A percentile compares a stretch with the other conserved stretches of the same genome.
Conservation (phyloP, 2,888 invertebrate species). For the Drosophila austrosaltans region DNA sequence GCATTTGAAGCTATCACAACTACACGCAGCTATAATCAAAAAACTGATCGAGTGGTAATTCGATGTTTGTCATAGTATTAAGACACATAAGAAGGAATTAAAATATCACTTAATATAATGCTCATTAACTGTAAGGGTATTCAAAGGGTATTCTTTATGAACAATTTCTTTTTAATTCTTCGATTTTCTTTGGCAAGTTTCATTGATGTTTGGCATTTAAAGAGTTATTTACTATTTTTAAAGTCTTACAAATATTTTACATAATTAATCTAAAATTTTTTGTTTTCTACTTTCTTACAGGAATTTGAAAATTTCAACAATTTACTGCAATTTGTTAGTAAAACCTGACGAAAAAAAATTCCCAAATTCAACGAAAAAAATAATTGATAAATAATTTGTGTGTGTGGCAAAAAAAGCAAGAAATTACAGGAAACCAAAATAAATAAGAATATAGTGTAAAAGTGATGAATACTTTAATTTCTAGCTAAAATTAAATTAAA, state of each 20-base stretch:
- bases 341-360: conserved; percentile 37
- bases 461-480: conserved; percentile 36
- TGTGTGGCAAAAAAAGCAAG: conserved; percentile 9
- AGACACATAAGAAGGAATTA: no score
- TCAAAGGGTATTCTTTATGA: no score
- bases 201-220: no score
- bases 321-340: conserved; percentile 67
- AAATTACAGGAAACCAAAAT: conserved; percentile 44
- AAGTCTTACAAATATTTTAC: not conserved
- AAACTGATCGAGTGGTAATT: no score
- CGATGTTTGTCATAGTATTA: no score
- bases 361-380: conserved; percentile 49
- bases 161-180: no score
- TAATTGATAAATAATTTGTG: conserved; percentile 5
- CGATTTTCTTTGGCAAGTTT: no score
- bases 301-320: conserved; percentile 67
- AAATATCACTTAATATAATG: no score
- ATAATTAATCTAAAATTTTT: not conserved
- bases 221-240: no score
- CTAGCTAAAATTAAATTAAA: conserved; percentile 55
- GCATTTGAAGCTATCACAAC: no score
- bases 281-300: conserved; percentile 39
- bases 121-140: no score
- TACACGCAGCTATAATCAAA: no score
- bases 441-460: conserved; percentile 1